Evolutionary conservation across 2,113 vertebrate genomes (phyloP).

Genomic region (Melanerpes aurifrons): DNA sequence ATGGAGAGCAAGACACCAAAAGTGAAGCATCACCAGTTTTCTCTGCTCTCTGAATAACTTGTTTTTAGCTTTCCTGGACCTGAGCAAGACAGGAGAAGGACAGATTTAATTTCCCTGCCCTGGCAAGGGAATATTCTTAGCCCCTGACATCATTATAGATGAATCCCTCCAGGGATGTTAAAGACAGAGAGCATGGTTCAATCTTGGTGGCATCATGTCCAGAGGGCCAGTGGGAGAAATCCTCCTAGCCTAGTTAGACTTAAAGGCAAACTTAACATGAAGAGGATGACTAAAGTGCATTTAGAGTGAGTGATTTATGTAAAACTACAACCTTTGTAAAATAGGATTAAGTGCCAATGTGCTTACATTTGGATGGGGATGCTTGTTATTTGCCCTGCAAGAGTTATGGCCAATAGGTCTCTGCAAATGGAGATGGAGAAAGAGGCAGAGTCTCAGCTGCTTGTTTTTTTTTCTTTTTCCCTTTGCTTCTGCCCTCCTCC

Average conservation of each 20-base stretch:
- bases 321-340: slow-evolving; percentile 72
- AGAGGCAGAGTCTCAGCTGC: slow-evolving; percentile 66
- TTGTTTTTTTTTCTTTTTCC: slow-evolving; percentile 40
- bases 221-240: slow-evolving; percentile 63
- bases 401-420: slow-evolving; percentile 70
- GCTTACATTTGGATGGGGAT: slow-evolving; percentile 65
- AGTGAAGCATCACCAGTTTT: slow-evolving; percentile 4
- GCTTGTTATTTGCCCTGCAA: slow-evolving; percentile 67
- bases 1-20: neutral
- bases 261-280: slow-evolving; percentile 66
- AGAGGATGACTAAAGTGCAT: slow-evolving; percentile 68
- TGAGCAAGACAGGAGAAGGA: slow-evolving; percentile 27
- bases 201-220: slow-evolving; percentile 69
- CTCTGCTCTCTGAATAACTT: neutral
- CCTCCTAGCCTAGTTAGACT: slow-evolving; percentile 65
- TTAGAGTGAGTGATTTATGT: slow-evolving; percentile 67
- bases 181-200: slow-evolving; percentile 53
- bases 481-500: neutral
- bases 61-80: slow-evolving; percentile 16
- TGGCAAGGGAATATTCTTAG: slow-evolving; percentile 48
- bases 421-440: neutral
- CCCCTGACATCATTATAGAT: slow-evolving; percentile 60
- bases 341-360: slow-evolving; percentile 71
- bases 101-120: neutral
- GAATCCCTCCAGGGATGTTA: slow-evolving; percentile 59